A percentile compares a stretch with the other conserved stretches of the same genome.
Evolutionary conservation across 2,888 invertebrate species (phyloP).

Genomic region (Meta bourneti): DNA sequence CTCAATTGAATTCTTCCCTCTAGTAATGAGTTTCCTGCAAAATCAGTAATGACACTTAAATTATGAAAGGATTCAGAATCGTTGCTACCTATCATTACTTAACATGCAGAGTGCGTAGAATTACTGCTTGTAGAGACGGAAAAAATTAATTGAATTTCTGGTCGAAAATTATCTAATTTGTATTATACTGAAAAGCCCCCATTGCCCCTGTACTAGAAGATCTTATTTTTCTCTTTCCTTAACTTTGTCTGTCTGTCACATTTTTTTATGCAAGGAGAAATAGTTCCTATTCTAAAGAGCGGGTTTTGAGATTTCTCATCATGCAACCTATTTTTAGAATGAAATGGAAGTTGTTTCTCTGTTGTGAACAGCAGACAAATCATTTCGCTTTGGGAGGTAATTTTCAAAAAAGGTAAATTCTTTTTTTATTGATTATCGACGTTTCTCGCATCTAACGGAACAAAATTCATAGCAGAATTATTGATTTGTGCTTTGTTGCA

Average conservation of each 20-base stretch:
- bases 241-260: background rate
- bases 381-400: background rate
- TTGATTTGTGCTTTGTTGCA: too few relatives aligned
- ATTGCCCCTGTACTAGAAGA: background rate
- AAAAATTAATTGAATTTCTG: slow-evolving; percentile 75
- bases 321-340: background rate
- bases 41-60: slow-evolving; percentile 74
- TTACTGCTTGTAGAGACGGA: slow-evolving; percentile 23
- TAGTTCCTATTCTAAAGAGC: background rate
- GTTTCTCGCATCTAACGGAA: too few relatives aligned
- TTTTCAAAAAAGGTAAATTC: background rate
- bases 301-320: background rate
- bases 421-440: background rate
- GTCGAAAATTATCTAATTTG: slow-evolving; percentile 72
- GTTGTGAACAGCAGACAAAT: background rate
- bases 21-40: slow-evolving; percentile 70
- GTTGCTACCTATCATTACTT: slow-evolving; percentile 62
- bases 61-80: slow-evolving; percentile 64
- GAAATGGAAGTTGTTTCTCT: background rate
- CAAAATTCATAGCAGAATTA: too few relatives aligned
- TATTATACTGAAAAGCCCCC: slow-evolving; percentile 22
- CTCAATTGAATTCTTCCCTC: slow-evolving; percentile 30
- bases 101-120: slow-evolving; percentile 45
- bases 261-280: background rate
- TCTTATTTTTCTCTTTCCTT: background rate